A percentile compares a stretch with the other conserved stretches of the same genome.
phyloP scores from a whole-genome alignment of 2,113 vertebrate genomes.

The Tricholaema leucomelas region DNA sequence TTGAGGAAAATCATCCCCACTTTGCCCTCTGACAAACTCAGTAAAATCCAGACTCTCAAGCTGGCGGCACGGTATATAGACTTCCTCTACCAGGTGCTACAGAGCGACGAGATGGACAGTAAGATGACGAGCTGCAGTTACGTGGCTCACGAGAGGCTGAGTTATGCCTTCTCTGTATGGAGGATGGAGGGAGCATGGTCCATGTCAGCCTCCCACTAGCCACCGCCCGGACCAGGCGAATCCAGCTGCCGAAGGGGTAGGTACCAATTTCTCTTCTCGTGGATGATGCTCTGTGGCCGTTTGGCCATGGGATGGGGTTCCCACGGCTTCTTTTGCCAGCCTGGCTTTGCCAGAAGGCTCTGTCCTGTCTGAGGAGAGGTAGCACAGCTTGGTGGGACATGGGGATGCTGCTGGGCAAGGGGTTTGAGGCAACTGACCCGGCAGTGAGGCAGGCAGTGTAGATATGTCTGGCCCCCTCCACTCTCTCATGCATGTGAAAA shows the following conservation, averaged over 20 bases:
- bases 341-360: accelerated
- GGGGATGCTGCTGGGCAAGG: neutral
- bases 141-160: slow-evolving; percentile 95
- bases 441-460: accelerated
- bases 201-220: slow-evolving; percentile 95
- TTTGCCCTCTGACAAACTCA: slow-evolving; percentile 95
- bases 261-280: slow-evolving; percentile 12
- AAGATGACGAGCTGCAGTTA: slow-evolving; percentile 97
- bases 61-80: slow-evolving; percentile 95
- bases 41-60: slow-evolving; percentile 97
- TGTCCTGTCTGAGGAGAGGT: neutral
- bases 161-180: slow-evolving; percentile 97
- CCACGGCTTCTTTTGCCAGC: accelerated
- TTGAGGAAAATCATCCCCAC: slow-evolving; percentile 96
- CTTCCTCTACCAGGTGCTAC: slow-evolving; percentile 96
- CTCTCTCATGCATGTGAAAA: accelerated
- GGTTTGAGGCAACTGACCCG: accelerated
- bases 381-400: accelerated
- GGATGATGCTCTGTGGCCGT: accelerated
- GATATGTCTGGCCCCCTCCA: accelerated
- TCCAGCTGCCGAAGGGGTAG: slow-evolving; percentile 58
- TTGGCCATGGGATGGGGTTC: neutral
- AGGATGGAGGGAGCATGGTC: slow-evolving; percentile 98
- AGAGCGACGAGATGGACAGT: slow-evolving; percentile 96
- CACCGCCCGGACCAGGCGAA: slow-evolving; percentile 46